Evolutionary conservation across 2,113 vertebrate genomes (phyloP).

Genomic region (Engraulis encrasicolus): DNA sequence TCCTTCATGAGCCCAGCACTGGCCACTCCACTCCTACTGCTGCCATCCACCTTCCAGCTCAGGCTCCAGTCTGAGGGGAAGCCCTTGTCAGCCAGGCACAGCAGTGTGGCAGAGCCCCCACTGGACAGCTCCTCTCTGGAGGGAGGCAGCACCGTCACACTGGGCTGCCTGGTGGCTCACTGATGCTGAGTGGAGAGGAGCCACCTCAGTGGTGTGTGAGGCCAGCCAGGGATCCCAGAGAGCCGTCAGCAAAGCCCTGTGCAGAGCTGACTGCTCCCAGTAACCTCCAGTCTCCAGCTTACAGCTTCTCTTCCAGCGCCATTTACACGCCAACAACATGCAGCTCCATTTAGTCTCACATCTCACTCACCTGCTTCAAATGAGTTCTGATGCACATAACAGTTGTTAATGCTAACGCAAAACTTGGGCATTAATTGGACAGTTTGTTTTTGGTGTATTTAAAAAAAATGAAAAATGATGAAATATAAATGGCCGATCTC

Average conservation of each 20-base stretch:
- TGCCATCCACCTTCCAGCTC: constrained; percentile 50
- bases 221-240: constrained; percentile 39
- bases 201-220: constrained; percentile 43
- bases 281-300: not conserved
- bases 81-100: constrained; percentile 51
- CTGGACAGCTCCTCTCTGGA: constrained; percentile 46
- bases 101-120: constrained; percentile 37
- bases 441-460: too few relatives aligned
- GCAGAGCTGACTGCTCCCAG: not conserved
- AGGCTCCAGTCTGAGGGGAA: constrained; percentile 56
- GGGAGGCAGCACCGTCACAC: constrained; percentile 46
- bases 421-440: too few relatives aligned
- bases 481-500: too few relatives aligned
- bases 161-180: constrained; percentile 37
- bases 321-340: not conserved
- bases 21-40: constrained; percentile 11
- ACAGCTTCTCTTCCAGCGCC: not conserved
- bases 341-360: too few relatives aligned
- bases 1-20: not conserved
- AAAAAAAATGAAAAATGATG: too few relatives aligned
- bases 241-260: constrained; percentile 28
- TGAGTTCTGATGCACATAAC: too few relatives aligned
- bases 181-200: constrained; percentile 36
- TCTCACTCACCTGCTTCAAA: not conserved
- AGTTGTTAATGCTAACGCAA: not conserved